Base-by-base conservation (phyloP, 2,888 invertebrate genomes). In the Herminia tarsipennalis region DNA sequence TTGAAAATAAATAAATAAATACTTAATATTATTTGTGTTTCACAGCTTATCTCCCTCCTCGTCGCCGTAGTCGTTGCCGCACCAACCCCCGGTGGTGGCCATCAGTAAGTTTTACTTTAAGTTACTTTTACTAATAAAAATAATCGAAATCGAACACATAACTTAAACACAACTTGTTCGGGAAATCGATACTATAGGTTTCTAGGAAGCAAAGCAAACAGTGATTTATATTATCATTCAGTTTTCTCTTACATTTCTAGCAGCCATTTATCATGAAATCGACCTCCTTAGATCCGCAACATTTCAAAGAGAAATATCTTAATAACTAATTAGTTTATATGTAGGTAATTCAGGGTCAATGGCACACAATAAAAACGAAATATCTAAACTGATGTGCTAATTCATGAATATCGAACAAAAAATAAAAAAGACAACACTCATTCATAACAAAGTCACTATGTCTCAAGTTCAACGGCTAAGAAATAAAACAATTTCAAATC, bases 51-150 rank as follows among this genome's bases (percentile, higher is more conserved):
- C 70, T 76, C 87, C 70, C 61, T 85, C 58, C 56, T 86, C 65
- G 76, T 84, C 14, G 85, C 81, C 54, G 81, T 73, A 9, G 86
- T 75, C 9, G 76, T 80, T 8, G 87, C 88, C 13, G 66, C 78
- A 2, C 90, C 90, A 0, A 78, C 81, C 2, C 89, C 89, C n/a
- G 88, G 86, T 9, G 88, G 80, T 25, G 87, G 79, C 27, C 73
- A 70, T 66, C 84, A 88, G 89, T 90, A 67, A 86, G 89, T 87
- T 4, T n/a, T 14, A 22, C 12, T 25, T 16, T 30, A n/a, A n/a
- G n/a, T 32, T 10, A 16, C 9, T 5, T n/a, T 10, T 12, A 14
- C 25, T 37, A 25, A 12, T 13, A n/a, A 10, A 0, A 20, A n/a
- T 10, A 1, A 28, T 1, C 5, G 3, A n/a, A 5, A 27, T 12